phyloP scores from a whole-genome alignment of 2,888 invertebrate genomes.

The Caradrina clavipalpis region DNA sequence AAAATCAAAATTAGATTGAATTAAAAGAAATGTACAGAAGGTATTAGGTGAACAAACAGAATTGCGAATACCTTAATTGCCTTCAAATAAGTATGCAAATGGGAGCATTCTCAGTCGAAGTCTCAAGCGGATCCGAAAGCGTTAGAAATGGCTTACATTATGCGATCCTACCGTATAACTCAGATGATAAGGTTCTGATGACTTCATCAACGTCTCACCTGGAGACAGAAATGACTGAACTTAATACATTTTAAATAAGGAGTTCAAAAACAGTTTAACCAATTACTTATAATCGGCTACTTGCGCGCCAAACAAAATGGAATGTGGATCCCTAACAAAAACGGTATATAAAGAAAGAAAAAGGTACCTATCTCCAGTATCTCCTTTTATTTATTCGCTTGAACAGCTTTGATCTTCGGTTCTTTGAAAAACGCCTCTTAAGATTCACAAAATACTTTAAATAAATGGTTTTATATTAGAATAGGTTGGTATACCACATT shows the following conservation, averaged over 20 bases:
- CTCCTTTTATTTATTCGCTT: conserved; percentile 78
- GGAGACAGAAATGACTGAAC: conserved; percentile 9
- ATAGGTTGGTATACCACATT: conserved; percentile 55
- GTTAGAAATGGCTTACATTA: conserved; percentile 41
- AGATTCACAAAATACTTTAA: conserved; percentile 75
- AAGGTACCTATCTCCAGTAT: conserved; percentile 67
- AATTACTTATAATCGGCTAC: not conserved
- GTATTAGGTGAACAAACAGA: conserved; percentile 10
- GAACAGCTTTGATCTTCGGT: conserved; percentile 80
- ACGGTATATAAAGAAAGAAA: conserved; percentile 62
- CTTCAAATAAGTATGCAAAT: conserved; percentile 48
- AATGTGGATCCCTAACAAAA: conserved; percentile 1
- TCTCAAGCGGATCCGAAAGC: conserved; percentile 24
- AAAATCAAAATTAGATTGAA: too few relatives aligned
- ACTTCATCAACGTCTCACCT: conserved; percentile 28
- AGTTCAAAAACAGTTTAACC: conserved; percentile 9
- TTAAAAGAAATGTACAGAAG: not conserved
- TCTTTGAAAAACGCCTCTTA: conserved; percentile 77
- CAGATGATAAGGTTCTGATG: conserved; percentile 42
- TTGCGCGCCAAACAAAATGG: conserved; percentile 33
- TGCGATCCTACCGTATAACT: conserved; percentile 19
- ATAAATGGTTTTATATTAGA: conserved; percentile 73
- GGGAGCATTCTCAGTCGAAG: conserved; percentile 40
- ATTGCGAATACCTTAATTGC: conserved; percentile 28
- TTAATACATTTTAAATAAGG: conserved; percentile 1